phyloP scores from a whole-genome alignment of 2,797 vertebrate species.

The Cygnus olor region DNA sequence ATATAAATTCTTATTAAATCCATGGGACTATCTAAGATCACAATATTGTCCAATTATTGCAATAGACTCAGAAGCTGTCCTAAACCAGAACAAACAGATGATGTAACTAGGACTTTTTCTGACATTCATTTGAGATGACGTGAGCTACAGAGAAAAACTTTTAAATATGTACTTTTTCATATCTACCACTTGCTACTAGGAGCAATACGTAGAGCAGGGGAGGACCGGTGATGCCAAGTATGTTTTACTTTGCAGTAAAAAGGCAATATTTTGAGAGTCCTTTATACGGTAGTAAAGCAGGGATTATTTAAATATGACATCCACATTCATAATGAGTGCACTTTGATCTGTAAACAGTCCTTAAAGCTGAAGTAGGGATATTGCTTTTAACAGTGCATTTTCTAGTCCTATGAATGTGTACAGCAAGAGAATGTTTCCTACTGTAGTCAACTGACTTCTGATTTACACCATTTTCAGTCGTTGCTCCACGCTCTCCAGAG shows the following conservation, averaged over 20 bases:
- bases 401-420: constrained; percentile 30
- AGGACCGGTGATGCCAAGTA: background rate
- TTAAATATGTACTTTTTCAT: background rate
- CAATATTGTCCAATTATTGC: background rate
- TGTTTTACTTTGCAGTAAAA: constrained; percentile 31
- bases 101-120: background rate
- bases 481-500: background rate
- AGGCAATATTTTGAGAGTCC: constrained; percentile 23
- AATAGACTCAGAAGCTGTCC: background rate
- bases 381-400: constrained; percentile 18
- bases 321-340: constrained; percentile 33
- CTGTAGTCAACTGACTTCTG: constrained; percentile 28
- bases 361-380: constrained; percentile 45
- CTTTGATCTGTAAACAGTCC: constrained; percentile 61
- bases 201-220: background rate
- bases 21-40: background rate
- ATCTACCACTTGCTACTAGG: background rate
- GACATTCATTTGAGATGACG: background rate
- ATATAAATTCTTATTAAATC: background rate
- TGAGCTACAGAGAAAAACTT: background rate
- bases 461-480: constrained; percentile 25
- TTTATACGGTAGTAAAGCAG: constrained; percentile 20
- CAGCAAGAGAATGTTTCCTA: constrained; percentile 13
- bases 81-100: background rate
- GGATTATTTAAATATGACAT: constrained; percentile 21